Percentiles rank a stretch among this genome's conserved stretches.
Conservation (phyloP, 2,888 invertebrate genomes). For the Frankliniella fusca region DNA sequence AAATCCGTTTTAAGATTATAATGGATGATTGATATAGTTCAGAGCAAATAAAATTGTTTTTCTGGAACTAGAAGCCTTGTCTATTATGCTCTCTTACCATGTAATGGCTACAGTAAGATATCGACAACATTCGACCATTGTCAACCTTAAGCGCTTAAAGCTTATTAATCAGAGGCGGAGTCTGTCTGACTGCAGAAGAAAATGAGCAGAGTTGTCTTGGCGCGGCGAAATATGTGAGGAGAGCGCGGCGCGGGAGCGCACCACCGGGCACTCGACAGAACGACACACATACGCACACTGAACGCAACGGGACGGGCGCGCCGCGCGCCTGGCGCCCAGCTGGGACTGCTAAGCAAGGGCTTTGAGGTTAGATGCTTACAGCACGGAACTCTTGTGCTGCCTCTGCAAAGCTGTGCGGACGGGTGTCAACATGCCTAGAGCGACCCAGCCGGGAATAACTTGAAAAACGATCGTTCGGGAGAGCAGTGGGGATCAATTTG, state of each 20-base stretch:
- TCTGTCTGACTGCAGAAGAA: neutral
- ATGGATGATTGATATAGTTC: neutral
- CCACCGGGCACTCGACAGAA: no score
- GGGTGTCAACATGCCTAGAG: neutral
- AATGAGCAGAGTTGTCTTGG: no score
- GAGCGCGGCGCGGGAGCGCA: no score
- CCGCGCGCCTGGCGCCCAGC: neutral
- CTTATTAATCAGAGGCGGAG: neutral
- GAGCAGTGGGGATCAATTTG: neutral
- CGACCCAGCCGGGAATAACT: neutral
- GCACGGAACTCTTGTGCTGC: neutral
- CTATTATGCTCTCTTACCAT: neutral
- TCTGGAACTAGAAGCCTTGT: neutral
- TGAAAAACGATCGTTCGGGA: neutral
- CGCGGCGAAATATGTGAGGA: no score
- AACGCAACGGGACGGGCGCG: neutral
- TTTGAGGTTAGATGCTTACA: slow-evolving; percentile 18
- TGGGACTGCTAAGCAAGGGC: neutral
- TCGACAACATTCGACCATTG: neutral
- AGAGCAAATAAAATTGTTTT: neutral
- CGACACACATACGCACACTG: neutral
- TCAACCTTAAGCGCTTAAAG: neutral
- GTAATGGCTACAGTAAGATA: neutral
- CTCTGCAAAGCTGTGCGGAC: neutral
- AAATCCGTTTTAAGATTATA: no score